Evolutionary conservation across 1,140 invertebrate species (phyloP), one percentile per base, ranked within the genome.

Genomic region (Drosophila varians): DNA sequence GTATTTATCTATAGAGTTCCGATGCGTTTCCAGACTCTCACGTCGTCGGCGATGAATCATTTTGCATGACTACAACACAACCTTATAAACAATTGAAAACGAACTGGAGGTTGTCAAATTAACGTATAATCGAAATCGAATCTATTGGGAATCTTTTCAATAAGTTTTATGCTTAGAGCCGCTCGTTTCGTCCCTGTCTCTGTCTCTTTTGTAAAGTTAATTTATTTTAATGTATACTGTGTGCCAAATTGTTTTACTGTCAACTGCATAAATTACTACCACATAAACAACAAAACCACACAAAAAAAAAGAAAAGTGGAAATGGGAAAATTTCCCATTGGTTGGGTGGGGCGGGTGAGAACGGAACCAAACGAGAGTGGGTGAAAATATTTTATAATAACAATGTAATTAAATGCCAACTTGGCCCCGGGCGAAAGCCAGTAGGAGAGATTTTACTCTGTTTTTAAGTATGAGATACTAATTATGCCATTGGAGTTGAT

Each of bases 1-100:
- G 47, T 53, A 58, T 43, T 16, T 57, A 57, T 56, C 28, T 47
- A 21, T 56, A 57, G 40, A 75, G 58, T 54, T 69, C 46, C 46
- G 1, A 28, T 18, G 21, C 34, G 57, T 60, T 45, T 31, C 60
- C 62, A 49, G 38, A 64, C 47, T 71, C 71, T 65, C 77, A 82
- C 66, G 72, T 70, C 61, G 52, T 28, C 11, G 42, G 11, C 21
- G 40, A 72, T 84, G 80, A 84, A 56, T 83, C 71, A 86, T 55
- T 62, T 52, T n/a, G 18, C 25, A 66, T 65, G 62, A 65, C 60
- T 66, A 65, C 23, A 61, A 21, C 6, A 38, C 36, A 12, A 25
- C 19, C 14, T 18, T 18, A 49, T 62, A 49, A 65, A 52, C 46
- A 65, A 43, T 66, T 16, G 4, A 21, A 26, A 21, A 8, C 48